A percentile compares a stretch with the other conserved stretches of the same genome.
Evolutionary conservation across 2,113 vertebrate species (phyloP).

Genomic region (Ramphastos sulfuratus): DNA sequence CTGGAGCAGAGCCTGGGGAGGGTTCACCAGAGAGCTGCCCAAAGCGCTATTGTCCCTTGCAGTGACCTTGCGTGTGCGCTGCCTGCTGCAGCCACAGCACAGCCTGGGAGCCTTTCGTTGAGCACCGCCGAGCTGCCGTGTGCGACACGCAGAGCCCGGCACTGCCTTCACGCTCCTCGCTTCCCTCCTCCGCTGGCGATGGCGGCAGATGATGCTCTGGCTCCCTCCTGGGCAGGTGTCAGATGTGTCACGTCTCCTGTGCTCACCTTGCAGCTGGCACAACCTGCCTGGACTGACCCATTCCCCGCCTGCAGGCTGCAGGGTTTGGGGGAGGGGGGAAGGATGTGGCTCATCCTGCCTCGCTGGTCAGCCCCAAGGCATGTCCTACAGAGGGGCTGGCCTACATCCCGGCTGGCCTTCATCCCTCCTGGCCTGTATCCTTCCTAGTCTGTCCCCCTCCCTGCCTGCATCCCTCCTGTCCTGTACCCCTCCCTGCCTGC

Average conservation of each 20-base stretch:
- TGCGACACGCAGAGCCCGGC: fast-evolving
- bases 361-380: neutral
- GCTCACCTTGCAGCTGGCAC: neutral
- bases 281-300: fast-evolving
- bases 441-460: too few species aligned
- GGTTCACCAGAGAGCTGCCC: neutral
- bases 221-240: neutral
- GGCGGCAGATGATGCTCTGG: fast-evolving
- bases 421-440: neutral
- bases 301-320: neutral
- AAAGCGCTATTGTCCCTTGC: slow-evolving; percentile 42
- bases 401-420: too few species aligned
- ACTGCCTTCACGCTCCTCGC: fast-evolving
- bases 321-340: neutral
- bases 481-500: neutral
- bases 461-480: too few species aligned
- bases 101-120: neutral
- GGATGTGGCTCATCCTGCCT: fast-evolving
- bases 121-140: fast-evolving
- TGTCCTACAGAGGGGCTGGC: neutral
- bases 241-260: neutral
- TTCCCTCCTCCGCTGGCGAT: fast-evolving
- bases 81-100: slow-evolving; percentile 36
- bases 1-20: neutral
- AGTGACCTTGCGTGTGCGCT: slow-evolving; percentile 40